Base-by-base conservation (phyloP, 2,113 vertebrate genomes). In the Prochilodus magdalenae region DNA sequence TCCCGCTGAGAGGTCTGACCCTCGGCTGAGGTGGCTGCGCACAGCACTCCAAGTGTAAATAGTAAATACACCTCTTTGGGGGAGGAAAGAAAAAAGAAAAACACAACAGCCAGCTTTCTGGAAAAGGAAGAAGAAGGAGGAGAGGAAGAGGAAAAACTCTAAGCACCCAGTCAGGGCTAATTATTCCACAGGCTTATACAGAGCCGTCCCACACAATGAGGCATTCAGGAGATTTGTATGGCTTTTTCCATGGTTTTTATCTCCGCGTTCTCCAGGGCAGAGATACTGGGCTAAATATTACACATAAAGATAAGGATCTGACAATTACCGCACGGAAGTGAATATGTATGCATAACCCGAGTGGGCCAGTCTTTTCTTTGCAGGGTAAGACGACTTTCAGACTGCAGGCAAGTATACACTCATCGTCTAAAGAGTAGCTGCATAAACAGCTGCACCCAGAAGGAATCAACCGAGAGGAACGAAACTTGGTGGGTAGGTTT, bases 41-140 rank as follows among this genome's bases (percentile, higher is more conserved):
- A 67, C 60, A 24, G 74, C 81, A 80, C 80, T 76, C 57, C 0
- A 16, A 83, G 77, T 74, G 77, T 80, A 85, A 87, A 87, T 80
- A 83, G 81, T 81, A 87, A 87, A 87, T 76, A 85, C 55, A 60
- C 51, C 36, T 74, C 75, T 83, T 60, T 27, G 66, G 36, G 36
- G 36, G 7, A 36, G 8, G 44, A 47, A 12, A 12, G 13, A 49
- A 49, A 49, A 49, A 49, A 22, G 22, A 79, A 83, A 75, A 76
- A 55, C 72, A 73, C 79, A 76, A 71, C 29, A 27, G 66, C 66
- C n/a, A 63, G 62, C 27, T 67, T 72, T 29, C 73, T 72, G 65
- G 49, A 33, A 33, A 83, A 74, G 88, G 84, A 87, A 85, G 87
- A 87, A 71, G 88, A 75, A 85, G 85, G 86, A 87, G 13, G 13